A percentile compares a stretch with the other conserved stretches of the same genome.
Conservation (phyloP, 2,113 vertebrate species). For the Uropsilus gracilis region DNA sequence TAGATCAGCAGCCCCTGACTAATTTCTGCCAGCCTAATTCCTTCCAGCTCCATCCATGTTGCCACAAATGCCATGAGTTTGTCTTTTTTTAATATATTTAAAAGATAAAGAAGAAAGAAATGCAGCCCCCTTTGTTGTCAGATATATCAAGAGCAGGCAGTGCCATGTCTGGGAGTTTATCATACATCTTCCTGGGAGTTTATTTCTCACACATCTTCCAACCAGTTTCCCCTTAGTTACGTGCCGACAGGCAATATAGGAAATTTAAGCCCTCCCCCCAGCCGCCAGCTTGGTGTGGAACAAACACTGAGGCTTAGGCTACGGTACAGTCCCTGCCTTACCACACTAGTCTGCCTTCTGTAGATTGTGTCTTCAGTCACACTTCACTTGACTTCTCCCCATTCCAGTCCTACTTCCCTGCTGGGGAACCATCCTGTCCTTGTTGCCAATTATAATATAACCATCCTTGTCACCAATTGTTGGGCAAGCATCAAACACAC, state of each 20-base stretch:
- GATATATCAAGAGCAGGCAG: neutral
- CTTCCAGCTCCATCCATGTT: too few relatives aligned
- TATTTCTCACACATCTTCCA: neutral
- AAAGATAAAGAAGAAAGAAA: too few relatives aligned
- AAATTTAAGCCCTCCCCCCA: neutral
- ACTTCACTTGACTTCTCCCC: neutral
- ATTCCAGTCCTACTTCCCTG: neutral
- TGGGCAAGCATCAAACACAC: too few relatives aligned
- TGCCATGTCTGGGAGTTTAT: neutral
- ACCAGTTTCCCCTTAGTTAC: neutral
- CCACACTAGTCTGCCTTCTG: neutral
- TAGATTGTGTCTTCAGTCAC: neutral
- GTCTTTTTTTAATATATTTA: too few relatives aligned
- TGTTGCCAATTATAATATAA: too few relatives aligned
- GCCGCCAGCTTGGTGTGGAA: too few relatives aligned
- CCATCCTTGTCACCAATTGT: too few relatives aligned
- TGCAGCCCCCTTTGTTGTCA: neutral
- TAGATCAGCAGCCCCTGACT: neutral
- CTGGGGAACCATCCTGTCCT: too few relatives aligned
- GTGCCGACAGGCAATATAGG: neutral
- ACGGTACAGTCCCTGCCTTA: rapidly evolving
- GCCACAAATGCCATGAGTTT: too few relatives aligned
- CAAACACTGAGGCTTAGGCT: neutral
- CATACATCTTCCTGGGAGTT: neutral
- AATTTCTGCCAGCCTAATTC: too few relatives aligned